phyloP scores from a whole-genome alignment of 2,113 vertebrate species.

The Triplophysa siluroides region DNA sequence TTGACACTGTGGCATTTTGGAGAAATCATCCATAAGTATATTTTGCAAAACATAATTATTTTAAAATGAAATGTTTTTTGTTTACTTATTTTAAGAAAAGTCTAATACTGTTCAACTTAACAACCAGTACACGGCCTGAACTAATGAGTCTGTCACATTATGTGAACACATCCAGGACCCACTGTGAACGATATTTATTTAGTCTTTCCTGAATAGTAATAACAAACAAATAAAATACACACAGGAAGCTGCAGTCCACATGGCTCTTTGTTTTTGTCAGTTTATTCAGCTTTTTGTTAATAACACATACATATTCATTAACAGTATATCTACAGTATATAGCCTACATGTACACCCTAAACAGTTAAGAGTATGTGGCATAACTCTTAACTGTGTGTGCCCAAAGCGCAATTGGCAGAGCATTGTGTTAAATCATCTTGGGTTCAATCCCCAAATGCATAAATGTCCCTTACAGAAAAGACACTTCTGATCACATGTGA shows the following conservation, averaged over 20 bases:
- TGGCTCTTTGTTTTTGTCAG: background rate
- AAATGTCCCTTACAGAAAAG: too few relatives aligned
- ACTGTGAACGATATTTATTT: slow-evolving; percentile 1
- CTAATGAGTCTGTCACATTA: background rate
- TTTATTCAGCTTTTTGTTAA: background rate
- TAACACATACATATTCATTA: background rate
- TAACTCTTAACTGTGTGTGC: too few relatives aligned
- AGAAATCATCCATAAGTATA: background rate
- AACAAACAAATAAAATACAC: background rate
- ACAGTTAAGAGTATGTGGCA: too few relatives aligned
- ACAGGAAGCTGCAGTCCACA: background rate
- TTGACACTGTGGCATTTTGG: background rate
- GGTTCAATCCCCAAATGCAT: too few relatives aligned
- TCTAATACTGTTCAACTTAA: background rate
- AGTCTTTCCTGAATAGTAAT: slow-evolving; percentile 19
- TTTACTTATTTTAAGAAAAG: background rate
- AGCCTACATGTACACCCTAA: too few relatives aligned
- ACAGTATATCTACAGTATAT: background rate
- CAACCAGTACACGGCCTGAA: background rate
- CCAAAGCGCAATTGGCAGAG: too few relatives aligned
- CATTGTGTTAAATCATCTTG: too few relatives aligned
- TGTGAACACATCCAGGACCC: slow-evolving; percentile 2
- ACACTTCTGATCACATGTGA: too few relatives aligned
- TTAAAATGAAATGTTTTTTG: background rate
- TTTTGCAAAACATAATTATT: too few relatives aligned